A percentile compares a stretch with the other conserved stretches of the same genome.
Conservation (phyloP, 2,797 vertebrate species). For the Cottoperca gobio region DNA sequence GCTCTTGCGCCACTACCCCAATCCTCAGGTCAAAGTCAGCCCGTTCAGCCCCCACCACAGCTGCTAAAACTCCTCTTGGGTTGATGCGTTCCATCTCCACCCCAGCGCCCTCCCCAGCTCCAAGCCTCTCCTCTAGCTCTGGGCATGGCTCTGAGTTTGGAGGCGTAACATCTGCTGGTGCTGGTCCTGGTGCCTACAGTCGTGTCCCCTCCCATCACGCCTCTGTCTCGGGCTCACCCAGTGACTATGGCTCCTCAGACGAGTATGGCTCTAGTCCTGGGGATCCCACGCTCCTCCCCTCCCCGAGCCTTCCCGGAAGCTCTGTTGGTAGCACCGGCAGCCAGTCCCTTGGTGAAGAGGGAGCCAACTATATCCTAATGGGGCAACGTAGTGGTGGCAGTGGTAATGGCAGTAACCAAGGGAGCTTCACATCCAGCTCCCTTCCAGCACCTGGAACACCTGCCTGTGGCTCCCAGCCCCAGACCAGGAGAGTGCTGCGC, state of each 20-base stretch:
- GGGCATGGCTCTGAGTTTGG: conserved; percentile 84
- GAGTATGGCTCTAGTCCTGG: conserved; percentile 89
- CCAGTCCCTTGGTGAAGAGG: conserved; percentile 77
- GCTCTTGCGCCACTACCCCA: conserved; percentile 82
- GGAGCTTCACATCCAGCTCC: conserved; percentile 57
- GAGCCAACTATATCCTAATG: conserved; percentile 88
- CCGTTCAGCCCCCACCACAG: conserved; percentile 72
- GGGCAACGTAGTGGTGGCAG: conserved; percentile 63
- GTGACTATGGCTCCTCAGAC: conserved; percentile 89
- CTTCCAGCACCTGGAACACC: conserved; percentile 60
- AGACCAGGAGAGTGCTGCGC: conserved; percentile 79
- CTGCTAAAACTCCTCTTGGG: conserved; percentile 79
- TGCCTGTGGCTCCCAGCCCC: conserved; percentile 58
- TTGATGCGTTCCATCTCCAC: conserved; percentile 85
- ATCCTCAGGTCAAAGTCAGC: conserved; percentile 84
- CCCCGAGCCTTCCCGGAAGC: conserved; percentile 72
- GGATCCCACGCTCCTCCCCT: conserved; percentile 79
- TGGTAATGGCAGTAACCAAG: conserved; percentile 52
- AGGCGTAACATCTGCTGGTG: conserved; percentile 44
- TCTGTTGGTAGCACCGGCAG: conserved; percentile 74
- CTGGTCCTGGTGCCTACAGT: conserved; percentile 74
- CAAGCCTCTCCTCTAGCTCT: conserved; percentile 80
- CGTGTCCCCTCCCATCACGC: conserved; percentile 70
- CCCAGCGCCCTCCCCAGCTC: conserved; percentile 79
- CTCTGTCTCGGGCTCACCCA: conserved; percentile 85